Evolutionary conservation across 1,140 invertebrate species (phyloP).

Genomic region (Tribolium castaneum): DNA sequence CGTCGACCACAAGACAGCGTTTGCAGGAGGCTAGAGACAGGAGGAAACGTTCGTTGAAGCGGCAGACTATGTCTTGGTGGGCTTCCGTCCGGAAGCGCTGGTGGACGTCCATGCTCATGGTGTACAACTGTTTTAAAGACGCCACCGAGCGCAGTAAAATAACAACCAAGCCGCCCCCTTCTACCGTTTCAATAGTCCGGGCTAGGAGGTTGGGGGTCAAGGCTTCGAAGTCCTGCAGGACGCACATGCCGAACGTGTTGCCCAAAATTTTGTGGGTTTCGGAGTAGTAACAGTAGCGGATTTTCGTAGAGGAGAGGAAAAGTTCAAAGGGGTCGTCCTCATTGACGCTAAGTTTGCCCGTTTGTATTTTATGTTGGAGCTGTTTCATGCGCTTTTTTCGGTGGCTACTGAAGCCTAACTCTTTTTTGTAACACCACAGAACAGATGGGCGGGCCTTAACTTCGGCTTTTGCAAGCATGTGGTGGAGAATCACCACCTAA

Average conservation of each 20-base stretch:
- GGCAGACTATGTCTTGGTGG: conserved; percentile 89
- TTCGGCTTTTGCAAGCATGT: conserved; percentile 95
- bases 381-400: conserved; percentile 93
- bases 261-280: conserved; percentile 99
- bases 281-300: conserved; percentile 97
- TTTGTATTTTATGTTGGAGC: conserved; percentile 87
- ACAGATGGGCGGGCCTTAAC: conserved; percentile 93
- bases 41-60: conserved; percentile 98
- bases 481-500: conserved; percentile 94
- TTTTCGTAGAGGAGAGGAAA: conserved; percentile 96
- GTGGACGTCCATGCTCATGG: conserved; percentile 99
- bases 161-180: conserved; percentile 96
- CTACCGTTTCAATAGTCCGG: conserved; percentile 97
- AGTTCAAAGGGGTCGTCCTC: conserved; percentile 98
- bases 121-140: conserved; percentile 95
- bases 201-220: conserved; percentile 98
- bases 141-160: conserved; percentile 86
- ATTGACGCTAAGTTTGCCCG: conserved; percentile 90
- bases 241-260: conserved; percentile 97
- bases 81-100: conserved; percentile 93
- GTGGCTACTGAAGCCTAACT: conserved; percentile 94
- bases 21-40: conserved; percentile 90
- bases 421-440: conserved; percentile 99
- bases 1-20: conserved; percentile 93
- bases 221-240: conserved; percentile 99